Base-by-base conservation (phyloP, 2,888 invertebrate species). In the Gastracanthus pulcherrimus region DNA sequence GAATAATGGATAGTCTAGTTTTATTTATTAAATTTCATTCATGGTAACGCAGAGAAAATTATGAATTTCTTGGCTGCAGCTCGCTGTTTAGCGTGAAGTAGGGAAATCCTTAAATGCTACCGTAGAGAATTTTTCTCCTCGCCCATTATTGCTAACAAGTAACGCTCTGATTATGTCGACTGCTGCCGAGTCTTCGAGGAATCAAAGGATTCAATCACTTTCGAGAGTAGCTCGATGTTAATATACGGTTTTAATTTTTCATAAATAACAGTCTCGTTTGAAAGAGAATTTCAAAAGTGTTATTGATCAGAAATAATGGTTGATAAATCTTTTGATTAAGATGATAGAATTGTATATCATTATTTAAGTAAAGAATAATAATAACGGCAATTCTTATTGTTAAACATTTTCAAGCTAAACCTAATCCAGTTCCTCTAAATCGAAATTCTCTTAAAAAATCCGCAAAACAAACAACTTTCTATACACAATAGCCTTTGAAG, bases 101-200 rank as follows among this genome's bases (percentile, higher is more conserved):
- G 58, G 67, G 58, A 76, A 67, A 67, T 67, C 41, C 55, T 55
- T 23, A 55, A 38, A 23, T 16, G 41, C 36, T 23, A 48, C 41
- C 76, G 67, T 26, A 26, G 48, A 60, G 19, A 45, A 69, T 76
- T 45, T 69, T 75, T 55, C 55, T 29, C 34, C 60, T n/a, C 41
- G 60, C 34, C 38, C 48, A 51, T 70, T 29, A 62, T 41, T 60
- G 62, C 55, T 67, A 74, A 74, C 69, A 23, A 80, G 69, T 80
- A 69, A 69, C 69, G 74, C 74, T 74, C 67, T 75, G 69, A 75
- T 80, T 80, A n/a, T 69, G 29, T n/a, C 36, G n/a, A 3, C n/a
- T 9, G 55, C 55, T 9, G 55, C 13, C 23, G 16, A 34, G 41
- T 3, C 29, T 45, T 69, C 19, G 41, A 13, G 5, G 67, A 60